Percentiles rank a stretch among this genome's conserved stretches.
Evolutionary conservation across 2,888 invertebrate genomes (phyloP).

Genomic region (Mechanitis messenoides): DNA sequence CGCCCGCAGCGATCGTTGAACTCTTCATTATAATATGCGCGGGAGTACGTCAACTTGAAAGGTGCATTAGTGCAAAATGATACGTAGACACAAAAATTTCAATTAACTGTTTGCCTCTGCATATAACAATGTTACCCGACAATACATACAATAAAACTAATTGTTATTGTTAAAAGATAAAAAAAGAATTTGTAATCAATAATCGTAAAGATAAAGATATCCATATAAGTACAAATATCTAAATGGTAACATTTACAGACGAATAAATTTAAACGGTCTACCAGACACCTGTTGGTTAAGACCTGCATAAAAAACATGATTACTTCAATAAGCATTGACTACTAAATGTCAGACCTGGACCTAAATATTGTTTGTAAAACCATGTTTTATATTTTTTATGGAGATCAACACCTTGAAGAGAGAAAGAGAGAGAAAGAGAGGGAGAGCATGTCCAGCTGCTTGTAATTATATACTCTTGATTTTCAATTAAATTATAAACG

Average conservation of each 20-base stretch:
- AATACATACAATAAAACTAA: constrained; percentile 47
- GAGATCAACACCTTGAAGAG: constrained; percentile 66
- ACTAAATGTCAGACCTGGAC: constrained; percentile 72
- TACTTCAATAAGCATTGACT: constrained; percentile 68
- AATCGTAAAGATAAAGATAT: background rate
- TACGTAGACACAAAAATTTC: constrained; percentile 67
- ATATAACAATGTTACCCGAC: no score
- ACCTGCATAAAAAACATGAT: constrained; percentile 52
- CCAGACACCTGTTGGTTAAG: constrained; percentile 55
- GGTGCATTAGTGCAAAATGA: constrained; percentile 68
- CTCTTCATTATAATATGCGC: constrained; percentile 41
- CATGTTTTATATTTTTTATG: constrained; percentile 66
- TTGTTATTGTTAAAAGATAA: constrained; percentile 33
- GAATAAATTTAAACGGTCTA: constrained; percentile 30
- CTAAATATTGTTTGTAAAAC: constrained; percentile 76
- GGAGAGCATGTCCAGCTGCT: constrained; percentile 32
- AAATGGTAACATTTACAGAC: no score
- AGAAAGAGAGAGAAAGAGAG: constrained; percentile 29
- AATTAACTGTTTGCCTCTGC: no score
- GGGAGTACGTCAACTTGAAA: constrained; percentile 50
- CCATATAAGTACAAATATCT: background rate
- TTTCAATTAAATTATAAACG: constrained; percentile 41
- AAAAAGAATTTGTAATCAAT: background rate
- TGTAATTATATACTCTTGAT: constrained; percentile 32
- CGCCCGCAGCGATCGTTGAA: constrained; percentile 42